These are phyloP conservation scores for Hippoglossus hippoglossus DNA, from an alignment of 2,797 vertebrate genomes.

Conservation along the genomic window DNA sequence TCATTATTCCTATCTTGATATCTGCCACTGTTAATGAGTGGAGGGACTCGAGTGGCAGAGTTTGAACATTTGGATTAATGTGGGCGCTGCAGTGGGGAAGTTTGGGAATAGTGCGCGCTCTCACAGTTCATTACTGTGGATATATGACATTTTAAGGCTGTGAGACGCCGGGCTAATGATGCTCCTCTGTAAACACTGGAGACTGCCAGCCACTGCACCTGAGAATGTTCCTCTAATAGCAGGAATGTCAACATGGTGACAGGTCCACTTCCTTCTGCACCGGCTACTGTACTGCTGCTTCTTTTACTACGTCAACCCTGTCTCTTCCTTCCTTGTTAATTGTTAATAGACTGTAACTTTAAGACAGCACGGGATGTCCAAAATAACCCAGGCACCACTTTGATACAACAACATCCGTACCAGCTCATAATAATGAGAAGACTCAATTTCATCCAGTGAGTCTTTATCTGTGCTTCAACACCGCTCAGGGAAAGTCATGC, in stretches of 20 bases:
- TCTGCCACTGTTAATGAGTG: slow-evolving; percentile 87
- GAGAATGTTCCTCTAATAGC: slow-evolving; percentile 72
- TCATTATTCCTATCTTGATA: slow-evolving; percentile 88
- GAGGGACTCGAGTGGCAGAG: slow-evolving; percentile 79
- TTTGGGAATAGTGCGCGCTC: slow-evolving; percentile 78
- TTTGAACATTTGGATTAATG: slow-evolving; percentile 86
- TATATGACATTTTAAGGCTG: slow-evolving; percentile 85
- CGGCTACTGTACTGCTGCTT: slow-evolving; percentile 28
- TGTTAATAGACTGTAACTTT: slow-evolving; percentile 30
- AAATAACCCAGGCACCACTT: not conserved
- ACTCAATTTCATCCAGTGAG: too few species aligned
- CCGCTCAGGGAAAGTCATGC: not conserved
- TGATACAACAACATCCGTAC: not conserved
- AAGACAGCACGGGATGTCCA: slow-evolving; percentile 1
- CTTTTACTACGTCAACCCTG: not conserved
- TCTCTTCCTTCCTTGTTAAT: slow-evolving; percentile 41
- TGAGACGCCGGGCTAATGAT: slow-evolving; percentile 81
- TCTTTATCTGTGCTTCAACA: not conserved
- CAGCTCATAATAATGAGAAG: too few species aligned
- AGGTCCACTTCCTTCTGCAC: slow-evolving; percentile 62
- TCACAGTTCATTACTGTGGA: slow-evolving; percentile 84
- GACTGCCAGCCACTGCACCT: slow-evolving; percentile 76
- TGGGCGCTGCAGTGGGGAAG: slow-evolving; percentile 71
- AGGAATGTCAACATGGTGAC: slow-evolving; percentile 69
- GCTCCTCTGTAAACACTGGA: slow-evolving; percentile 82